phyloP scores from a whole-genome alignment of 2,797 vertebrate species.

The Phylloscopus collybita region DNA sequence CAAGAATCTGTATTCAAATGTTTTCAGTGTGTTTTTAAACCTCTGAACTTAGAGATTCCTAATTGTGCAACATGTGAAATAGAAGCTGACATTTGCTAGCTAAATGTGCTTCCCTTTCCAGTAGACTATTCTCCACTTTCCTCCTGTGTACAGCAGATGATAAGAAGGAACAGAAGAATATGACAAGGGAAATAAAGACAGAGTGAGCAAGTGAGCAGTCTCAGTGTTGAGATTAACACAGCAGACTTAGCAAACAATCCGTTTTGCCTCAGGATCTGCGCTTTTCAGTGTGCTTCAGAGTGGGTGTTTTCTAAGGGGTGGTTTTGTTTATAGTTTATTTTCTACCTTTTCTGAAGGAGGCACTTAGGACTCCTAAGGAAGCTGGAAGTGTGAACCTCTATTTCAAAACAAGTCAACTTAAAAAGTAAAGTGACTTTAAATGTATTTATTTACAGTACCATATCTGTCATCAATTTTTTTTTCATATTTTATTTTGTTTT shows the following conservation, averaged over 20 bases:
- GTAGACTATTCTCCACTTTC: background rate
- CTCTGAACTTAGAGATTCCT: background rate
- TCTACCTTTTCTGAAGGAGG: background rate
- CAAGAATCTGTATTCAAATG: background rate
- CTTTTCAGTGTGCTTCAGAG: background rate
- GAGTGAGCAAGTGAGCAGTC: background rate
- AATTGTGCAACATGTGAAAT: background rate
- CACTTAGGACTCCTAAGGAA: background rate
- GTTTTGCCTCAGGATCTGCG: background rate
- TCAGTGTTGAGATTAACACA: background rate
- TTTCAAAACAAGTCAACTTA: background rate
- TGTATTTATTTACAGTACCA: background rate
- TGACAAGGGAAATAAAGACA: background rate
- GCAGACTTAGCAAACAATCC: background rate
- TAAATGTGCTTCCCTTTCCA: background rate
- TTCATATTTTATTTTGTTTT: background rate
- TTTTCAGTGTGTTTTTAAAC: background rate
- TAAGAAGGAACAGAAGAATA: background rate
- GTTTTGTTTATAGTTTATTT: background rate
- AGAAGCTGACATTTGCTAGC: background rate
- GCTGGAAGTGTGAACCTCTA: background rate
- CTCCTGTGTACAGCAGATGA: background rate
- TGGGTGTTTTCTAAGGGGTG: background rate
- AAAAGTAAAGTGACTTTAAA: background rate
- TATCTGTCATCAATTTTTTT: background rate